phyloP scores from a whole-genome alignment of 2,113 vertebrate species.

The Brachirus orientalis region DNA sequence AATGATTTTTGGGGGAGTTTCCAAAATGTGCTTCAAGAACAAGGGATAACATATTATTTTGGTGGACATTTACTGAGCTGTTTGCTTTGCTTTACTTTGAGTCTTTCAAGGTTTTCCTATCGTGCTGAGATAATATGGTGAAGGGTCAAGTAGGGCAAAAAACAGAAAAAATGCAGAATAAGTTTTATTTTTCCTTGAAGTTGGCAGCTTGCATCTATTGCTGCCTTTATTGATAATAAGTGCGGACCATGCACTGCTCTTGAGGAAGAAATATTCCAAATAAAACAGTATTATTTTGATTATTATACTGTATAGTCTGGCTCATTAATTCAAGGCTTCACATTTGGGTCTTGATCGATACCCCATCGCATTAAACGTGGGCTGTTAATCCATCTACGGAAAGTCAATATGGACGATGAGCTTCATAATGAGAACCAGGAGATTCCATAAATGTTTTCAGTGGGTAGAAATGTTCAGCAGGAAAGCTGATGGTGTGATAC shows the following conservation, averaged over 20 bases:
- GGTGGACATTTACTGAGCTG: slow-evolving; percentile 40
- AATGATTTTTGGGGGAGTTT: slow-evolving; percentile 54
- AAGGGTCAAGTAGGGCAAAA: slow-evolving; percentile 18
- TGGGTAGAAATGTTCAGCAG: neutral
- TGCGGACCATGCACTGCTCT: neutral
- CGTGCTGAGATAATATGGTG: slow-evolving; percentile 14
- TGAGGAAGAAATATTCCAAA: neutral
- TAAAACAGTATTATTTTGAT: slow-evolving; percentile 6
- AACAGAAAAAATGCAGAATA: slow-evolving; percentile 10
- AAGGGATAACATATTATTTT: slow-evolving; percentile 34
- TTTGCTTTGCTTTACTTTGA: slow-evolving; percentile 41
- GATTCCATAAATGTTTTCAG: slow-evolving; percentile 26
- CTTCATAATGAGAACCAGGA: slow-evolving; percentile 25
- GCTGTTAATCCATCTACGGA: slow-evolving; percentile 26
- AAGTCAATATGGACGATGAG: slow-evolving; percentile 37
- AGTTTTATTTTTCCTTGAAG: slow-evolving; percentile 6
- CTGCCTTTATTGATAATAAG: neutral
- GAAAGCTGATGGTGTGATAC: slow-evolving; percentile 12
- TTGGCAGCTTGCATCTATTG: neutral
- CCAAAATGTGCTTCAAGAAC: slow-evolving; percentile 45
- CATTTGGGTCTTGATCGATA: slow-evolving; percentile 26
- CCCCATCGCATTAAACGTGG: slow-evolving; percentile 29
- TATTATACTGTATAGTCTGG: neutral
- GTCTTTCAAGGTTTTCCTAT: slow-evolving; percentile 40
- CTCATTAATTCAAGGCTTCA: slow-evolving; percentile 19